phyloP scores from a whole-genome alignment of 2,888 invertebrate genomes.

The Pristionchus arcanus region DNA sequence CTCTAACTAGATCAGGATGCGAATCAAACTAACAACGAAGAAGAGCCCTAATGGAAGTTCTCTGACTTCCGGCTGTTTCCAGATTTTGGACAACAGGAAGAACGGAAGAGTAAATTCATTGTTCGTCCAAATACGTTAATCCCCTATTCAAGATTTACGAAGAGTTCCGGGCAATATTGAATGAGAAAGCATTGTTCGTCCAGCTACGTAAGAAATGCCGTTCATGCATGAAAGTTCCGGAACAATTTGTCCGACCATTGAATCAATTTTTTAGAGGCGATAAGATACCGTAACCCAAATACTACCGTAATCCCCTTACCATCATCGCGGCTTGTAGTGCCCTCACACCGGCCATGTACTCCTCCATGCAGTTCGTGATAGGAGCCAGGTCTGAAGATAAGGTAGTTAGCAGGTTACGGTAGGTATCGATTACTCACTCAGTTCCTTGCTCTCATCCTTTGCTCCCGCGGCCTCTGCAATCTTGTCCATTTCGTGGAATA shows the following conservation, averaged over 20 bases:
- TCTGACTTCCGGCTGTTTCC: neutral
- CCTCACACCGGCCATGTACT: conserved; percentile 23
- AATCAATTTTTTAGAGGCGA: neutral
- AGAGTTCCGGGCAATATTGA: neutral
- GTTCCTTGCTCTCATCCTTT: neutral
- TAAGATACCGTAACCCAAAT: too few species aligned
- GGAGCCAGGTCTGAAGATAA: neutral
- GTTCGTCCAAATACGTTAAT: too few species aligned
- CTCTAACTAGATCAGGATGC: neutral
- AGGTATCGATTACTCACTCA: neutral
- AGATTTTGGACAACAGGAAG: neutral
- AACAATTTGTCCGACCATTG: too few species aligned
- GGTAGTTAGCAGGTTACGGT: neutral
- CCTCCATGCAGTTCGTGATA: conserved; percentile 32
- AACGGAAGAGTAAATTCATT: neutral
- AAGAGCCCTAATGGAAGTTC: neutral
- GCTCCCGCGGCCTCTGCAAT: neutral
- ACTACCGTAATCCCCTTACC: neutral
- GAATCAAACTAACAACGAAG: neutral
- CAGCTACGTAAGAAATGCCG: neutral
- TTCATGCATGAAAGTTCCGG: neutral
- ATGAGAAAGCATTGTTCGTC: too few species aligned
- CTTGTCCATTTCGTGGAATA: neutral
- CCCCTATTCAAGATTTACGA: too few species aligned
- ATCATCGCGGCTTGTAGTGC: neutral